Base-by-base conservation (phyloP, 2,797 vertebrate species). In the Esox masquinongy region DNA sequence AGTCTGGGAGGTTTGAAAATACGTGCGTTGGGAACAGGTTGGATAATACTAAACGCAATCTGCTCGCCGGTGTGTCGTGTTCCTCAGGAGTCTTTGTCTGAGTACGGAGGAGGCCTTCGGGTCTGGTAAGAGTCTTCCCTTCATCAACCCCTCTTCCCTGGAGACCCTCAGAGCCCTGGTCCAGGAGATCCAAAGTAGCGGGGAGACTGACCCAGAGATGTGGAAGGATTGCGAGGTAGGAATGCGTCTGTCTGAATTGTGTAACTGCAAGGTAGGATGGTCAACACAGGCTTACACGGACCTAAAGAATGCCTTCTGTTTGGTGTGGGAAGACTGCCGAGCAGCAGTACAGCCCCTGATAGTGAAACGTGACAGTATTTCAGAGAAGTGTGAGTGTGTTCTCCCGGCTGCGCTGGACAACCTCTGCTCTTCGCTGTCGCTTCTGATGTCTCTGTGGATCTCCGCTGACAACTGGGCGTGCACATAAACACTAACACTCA, bases 211-310 rank as follows among this genome's bases (percentile, higher is more conserved):
- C 89, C 93, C 90, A 0, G 95, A 96, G 87, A 91, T 94, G 77
- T 95, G 95, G 95, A 97, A 94, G 89, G 96, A 90, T 79, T 98
- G 95, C 70, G 96, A 99, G 97, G 97, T 99, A 91, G 77, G 85
- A 59, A n/a, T 49, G 29, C 24, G 72, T 31, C 17, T 72, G 72
- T 31, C 17, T 72, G 51, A 31, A 26, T 72, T 8, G 50, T 26
- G n/a, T 68, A 24, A 12, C 56, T 61, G 11, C 56, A 61, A 12
- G 22, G 24, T 61, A 61, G 56, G 22, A 14, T 26, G 22, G n/a
- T n/a, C 9, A 61, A 61, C 56, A 24, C n/a, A 24, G 51, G n/a
- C 51, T 7, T 12, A 61, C 22, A 61, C 11, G 3, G 56, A 61
- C 11, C 5, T 61, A 22, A 11, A 61, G n/a, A 22, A 61, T 12